phyloP scores from a whole-genome alignment of 2,888 invertebrate species.

The Coenonympha arcania region DNA sequence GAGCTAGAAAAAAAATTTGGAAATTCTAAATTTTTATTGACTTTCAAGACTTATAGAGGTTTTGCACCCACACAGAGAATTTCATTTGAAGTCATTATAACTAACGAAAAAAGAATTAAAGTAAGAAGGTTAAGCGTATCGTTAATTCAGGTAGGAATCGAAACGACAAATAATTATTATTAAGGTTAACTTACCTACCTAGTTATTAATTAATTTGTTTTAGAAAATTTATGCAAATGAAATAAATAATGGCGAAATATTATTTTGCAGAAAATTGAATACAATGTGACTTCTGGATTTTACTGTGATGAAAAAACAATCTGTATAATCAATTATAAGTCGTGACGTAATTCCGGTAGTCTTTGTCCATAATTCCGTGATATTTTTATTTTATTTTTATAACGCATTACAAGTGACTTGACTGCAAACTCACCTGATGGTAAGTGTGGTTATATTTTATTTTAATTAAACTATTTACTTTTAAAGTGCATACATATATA shows the following conservation, averaged over 20 bases:
- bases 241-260: no score
- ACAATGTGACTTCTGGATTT: slow-evolving; percentile 48
- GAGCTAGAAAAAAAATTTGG: slow-evolving; percentile 47
- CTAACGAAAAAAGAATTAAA: slow-evolving; percentile 47
- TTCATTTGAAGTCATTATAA: slow-evolving; percentile 48
- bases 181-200: no score
- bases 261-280: slow-evolving; percentile 46
- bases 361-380: no score
- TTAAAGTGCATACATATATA: no score
- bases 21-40: slow-evolving; percentile 39
- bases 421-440: no score
- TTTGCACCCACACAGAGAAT: slow-evolving; percentile 50
- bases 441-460: no score
- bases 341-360: no score
- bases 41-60: slow-evolving; percentile 49
- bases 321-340: slow-evolving; percentile 37
- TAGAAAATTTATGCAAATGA: no score
- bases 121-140: slow-evolving; percentile 45
- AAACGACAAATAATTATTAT: neutral
- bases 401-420: no score
- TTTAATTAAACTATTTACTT: no score
- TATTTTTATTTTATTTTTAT: no score
- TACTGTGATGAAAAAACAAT: slow-evolving; percentile 47
- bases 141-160: slow-evolving; percentile 47
- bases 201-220: no score